phyloP scores from a whole-genome alignment of 1,140 invertebrate genomes.

The Caenorhabditis elegans region DNA sequence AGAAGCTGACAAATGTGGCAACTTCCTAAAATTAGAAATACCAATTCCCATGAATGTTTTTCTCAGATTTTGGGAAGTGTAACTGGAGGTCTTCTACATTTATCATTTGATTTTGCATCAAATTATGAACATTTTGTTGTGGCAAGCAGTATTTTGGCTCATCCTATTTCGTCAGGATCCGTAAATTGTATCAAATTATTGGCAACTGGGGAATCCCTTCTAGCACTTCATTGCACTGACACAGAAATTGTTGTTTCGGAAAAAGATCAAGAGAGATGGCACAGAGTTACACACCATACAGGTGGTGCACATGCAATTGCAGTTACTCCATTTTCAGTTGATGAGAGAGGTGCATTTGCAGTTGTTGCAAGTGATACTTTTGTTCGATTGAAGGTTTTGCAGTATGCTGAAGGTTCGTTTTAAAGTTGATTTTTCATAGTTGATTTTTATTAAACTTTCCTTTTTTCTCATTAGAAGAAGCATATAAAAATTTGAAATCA shows the following conservation, averaged over 20 bases:
- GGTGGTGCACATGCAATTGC: constrained; percentile 29
- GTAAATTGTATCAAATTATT: constrained; percentile 18
- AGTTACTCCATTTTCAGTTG: constrained; percentile 32
- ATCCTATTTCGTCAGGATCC: constrained; percentile 32
- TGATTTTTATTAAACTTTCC: background rate
- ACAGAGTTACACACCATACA: constrained; percentile 20
- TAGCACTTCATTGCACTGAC: constrained; percentile 25
- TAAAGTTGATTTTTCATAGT: no score
- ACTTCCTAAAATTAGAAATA: background rate
- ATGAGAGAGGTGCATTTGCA: constrained; percentile 23
- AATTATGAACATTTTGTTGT: constrained; percentile 33
- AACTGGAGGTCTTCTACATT: constrained; percentile 37
- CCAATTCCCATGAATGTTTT: background rate
- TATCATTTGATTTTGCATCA: constrained; percentile 6
- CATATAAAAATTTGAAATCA: no score
- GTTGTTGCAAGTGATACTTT: constrained; percentile 24
- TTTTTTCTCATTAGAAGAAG: no score
- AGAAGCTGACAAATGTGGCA: no score
- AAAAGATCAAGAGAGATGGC: constrained; percentile 38
- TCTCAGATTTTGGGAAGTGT: constrained; percentile 34
- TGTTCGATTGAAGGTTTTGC: constrained; percentile 23
- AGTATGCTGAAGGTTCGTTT: constrained; percentile 19
- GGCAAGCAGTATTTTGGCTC: constrained; percentile 19
- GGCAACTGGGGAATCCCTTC: background rate
- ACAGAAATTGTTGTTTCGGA: constrained; percentile 34